Conservation (phyloP, 2,888 invertebrate genomes). For the Xylocampa areola region DNA sequence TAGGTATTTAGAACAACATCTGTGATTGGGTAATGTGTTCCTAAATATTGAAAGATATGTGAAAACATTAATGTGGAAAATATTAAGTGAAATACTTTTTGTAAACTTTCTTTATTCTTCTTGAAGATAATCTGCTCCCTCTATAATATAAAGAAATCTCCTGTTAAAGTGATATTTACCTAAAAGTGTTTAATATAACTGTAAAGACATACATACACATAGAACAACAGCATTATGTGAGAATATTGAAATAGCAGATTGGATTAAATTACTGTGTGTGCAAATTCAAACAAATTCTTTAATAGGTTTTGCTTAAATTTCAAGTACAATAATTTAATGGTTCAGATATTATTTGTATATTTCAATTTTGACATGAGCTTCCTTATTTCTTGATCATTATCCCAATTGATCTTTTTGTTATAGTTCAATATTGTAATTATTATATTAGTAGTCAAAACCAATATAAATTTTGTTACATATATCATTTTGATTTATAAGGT, state of each 20-base stretch:
- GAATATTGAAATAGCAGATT: slow-evolving; percentile 11
- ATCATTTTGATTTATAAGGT: slow-evolving; percentile 16
- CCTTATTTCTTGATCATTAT: no score
- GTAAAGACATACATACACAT: slow-evolving; percentile 25
- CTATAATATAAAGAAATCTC: slow-evolving; percentile 58
- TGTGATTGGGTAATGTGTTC: slow-evolving; percentile 54
- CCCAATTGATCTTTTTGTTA: no score
- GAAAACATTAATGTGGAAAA: slow-evolving; percentile 50
- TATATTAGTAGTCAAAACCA: not conserved
- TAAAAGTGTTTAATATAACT: slow-evolving; percentile 21
- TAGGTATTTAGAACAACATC: slow-evolving; percentile 49
- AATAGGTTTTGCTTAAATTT: not conserved
- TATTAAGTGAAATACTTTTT: slow-evolving; percentile 58
- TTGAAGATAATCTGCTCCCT: slow-evolving; percentile 61
- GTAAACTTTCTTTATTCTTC: slow-evolving; percentile 61
- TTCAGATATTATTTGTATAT: no score
- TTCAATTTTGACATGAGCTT: no score
- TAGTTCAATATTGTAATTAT: not conserved
- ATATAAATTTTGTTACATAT: not conserved
- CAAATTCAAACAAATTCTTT: slow-evolving; percentile 1
- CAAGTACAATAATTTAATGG: no score
- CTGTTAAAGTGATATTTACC: slow-evolving; percentile 48
- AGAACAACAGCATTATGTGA: slow-evolving; percentile 11
- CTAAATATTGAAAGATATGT: slow-evolving; percentile 46
- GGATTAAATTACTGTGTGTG: slow-evolving; percentile 16